These are phyloP conservation scores for Osmoderma eremita DNA, from an alignment of 2,888 invertebrate genomes.

Conservation along the genomic window DNA sequence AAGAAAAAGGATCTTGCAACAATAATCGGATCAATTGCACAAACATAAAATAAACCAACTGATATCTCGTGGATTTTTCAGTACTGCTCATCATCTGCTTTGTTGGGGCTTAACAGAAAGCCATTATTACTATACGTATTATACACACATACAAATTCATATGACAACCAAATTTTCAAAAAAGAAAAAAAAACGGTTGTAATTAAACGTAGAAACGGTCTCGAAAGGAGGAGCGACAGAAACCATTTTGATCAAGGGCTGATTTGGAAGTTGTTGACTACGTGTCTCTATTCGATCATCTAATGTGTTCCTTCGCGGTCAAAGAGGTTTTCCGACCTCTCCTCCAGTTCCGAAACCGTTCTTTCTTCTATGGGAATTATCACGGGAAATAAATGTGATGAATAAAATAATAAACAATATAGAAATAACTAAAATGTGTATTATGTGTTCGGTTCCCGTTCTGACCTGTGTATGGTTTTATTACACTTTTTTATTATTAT, in stretches of 20 bases:
- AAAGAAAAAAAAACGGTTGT: constrained; percentile 46
- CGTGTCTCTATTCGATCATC: constrained; percentile 61
- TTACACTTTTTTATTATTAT: constrained; percentile 16
- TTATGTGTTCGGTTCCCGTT: constrained; percentile 50
- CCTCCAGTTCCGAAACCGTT: constrained; percentile 43
- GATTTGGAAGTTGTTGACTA: constrained; percentile 57
- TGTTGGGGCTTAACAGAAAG: constrained; percentile 54
- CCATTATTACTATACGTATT: constrained; percentile 58
- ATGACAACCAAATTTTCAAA: constrained; percentile 40
- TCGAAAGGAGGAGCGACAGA: constrained; percentile 52
- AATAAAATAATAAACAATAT: constrained; percentile 41
- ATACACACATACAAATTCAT: constrained; percentile 61
- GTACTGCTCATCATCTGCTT: no score
- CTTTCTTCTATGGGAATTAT: constrained; percentile 53
- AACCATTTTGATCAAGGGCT: constrained; percentile 54
- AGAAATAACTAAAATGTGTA: constrained; percentile 39
- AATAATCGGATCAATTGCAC: background rate
- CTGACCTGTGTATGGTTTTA: constrained; percentile 37
- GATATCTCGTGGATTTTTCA: no score
- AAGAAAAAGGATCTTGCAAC: constrained; percentile 14
- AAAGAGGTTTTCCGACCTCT: constrained; percentile 14
- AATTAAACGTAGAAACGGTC: constrained; percentile 47
- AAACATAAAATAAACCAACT: constrained; percentile 4
- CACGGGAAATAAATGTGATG: constrained; percentile 35
- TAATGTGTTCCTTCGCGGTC: constrained; percentile 22